These are phyloP conservation scores for Tetheella fluctuosa DNA, from an alignment of 2,888 invertebrate species.

Conservation along the genomic window DNA sequence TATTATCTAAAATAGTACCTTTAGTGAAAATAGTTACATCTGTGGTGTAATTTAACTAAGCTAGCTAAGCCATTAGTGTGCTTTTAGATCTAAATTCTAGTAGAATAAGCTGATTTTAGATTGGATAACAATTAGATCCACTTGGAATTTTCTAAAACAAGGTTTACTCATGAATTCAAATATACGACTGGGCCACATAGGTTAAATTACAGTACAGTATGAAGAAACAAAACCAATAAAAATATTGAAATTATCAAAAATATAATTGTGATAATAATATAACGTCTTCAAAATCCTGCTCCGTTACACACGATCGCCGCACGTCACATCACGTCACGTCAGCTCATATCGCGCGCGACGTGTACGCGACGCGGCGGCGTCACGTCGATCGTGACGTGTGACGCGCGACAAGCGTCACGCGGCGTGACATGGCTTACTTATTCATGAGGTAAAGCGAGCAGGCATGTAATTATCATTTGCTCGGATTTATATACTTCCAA, in stretches of 20 bases:
- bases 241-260: background rate
- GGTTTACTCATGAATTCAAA: no score
- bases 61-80: no score
- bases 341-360: conserved; percentile 34
- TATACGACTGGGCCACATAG: no score
- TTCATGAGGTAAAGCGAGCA: conserved; percentile 48
- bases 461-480: conserved; percentile 46
- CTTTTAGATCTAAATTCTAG: no score
- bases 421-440: conserved; percentile 47
- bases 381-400: conserved; percentile 36
- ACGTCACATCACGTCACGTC: conserved; percentile 40
- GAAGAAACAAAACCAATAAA: no score
- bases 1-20: no score
- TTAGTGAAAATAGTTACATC: no score
- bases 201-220: no score
- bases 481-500: conserved; percentile 29
- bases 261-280: conserved; percentile 26
- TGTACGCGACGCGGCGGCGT: conserved; percentile 32
- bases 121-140: no score
- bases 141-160: no score
- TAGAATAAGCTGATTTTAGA: no score
- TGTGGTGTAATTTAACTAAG: no score
- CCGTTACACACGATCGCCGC: conserved; percentile 35
- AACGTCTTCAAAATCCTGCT: conserved; percentile 38
- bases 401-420: conserved; percentile 40